phyloP scores from a whole-genome alignment of 2,888 invertebrate genomes.

The Ophion obscuratus region DNA sequence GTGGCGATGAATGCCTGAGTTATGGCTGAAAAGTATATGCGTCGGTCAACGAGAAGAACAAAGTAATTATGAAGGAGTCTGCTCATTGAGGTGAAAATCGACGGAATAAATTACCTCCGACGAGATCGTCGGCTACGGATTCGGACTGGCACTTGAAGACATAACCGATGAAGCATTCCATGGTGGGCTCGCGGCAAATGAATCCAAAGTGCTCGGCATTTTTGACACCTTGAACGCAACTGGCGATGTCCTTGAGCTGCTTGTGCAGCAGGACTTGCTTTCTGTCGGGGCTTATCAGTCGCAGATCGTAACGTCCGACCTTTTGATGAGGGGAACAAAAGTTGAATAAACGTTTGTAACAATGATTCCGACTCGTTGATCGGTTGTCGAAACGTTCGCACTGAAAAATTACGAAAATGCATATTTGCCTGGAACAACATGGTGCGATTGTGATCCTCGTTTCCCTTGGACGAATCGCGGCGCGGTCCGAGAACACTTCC shows the following conservation, averaged over 20 bases:
- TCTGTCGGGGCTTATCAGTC: constrained; percentile 96
- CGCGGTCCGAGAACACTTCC: constrained; percentile 82
- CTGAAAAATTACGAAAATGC: not conserved
- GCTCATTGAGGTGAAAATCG: not conserved
- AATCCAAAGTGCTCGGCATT: constrained; percentile 96
- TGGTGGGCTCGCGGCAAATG: constrained; percentile 92
- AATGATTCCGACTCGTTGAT: not conserved
- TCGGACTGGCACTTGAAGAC: constrained; percentile 95
- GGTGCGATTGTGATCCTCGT: constrained; percentile 92
- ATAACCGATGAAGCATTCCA: constrained; percentile 91
- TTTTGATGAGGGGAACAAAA: constrained; percentile 78
- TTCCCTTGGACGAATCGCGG: constrained; percentile 78
- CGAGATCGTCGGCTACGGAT: constrained; percentile 92
- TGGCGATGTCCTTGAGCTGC: constrained; percentile 94
- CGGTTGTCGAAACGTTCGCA: not conserved
- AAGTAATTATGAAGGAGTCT: not conserved
- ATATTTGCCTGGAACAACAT: constrained; percentile 93
- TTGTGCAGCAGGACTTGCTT: constrained; percentile 95
- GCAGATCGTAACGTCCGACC: constrained; percentile 94
- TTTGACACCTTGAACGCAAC: constrained; percentile 92
- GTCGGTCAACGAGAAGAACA: no score
- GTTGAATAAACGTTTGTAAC: not conserved
- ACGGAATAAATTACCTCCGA: constrained; percentile 85
- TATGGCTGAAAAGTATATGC: constrained; percentile 86
- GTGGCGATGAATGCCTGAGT: constrained; percentile 90